These are phyloP conservation scores for Drosophila equinoxialis DNA, from an alignment of 1,140 invertebrate species.

Conservation along the genomic window DNA sequence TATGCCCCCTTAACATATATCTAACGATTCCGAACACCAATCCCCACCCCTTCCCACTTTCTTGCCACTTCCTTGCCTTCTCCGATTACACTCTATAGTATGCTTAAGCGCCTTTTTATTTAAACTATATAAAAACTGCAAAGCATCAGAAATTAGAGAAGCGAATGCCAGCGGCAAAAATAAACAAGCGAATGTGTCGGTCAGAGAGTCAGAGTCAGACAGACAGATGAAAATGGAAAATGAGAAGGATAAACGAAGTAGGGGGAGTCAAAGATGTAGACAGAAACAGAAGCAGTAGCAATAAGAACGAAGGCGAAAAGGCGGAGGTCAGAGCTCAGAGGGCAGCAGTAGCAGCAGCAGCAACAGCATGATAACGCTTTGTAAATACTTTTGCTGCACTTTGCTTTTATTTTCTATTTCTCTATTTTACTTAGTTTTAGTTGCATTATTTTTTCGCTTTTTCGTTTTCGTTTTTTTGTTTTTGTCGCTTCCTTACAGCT, in stretches of 20 bases:
- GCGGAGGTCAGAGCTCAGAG: constrained; percentile 36
- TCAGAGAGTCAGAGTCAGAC: background rate
- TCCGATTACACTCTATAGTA: constrained; percentile 63
- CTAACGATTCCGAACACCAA: too few species aligned
- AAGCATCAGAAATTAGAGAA: constrained; percentile 75
- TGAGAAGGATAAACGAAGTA: background rate
- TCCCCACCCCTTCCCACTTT: constrained; percentile 18
- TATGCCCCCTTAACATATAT: background rate
- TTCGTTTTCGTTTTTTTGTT: constrained; percentile 27
- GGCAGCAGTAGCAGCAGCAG: constrained; percentile 49
- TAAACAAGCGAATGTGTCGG: constrained; percentile 70
- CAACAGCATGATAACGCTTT: constrained; percentile 74
- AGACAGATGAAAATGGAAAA: background rate
- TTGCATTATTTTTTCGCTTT: constrained; percentile 20
- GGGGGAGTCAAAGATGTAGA: background rate
- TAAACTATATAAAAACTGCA: constrained; percentile 76
- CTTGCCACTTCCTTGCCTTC: constrained; percentile 53
- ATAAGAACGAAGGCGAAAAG: background rate
- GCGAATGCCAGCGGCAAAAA: constrained; percentile 71
- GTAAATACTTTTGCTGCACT: constrained; percentile 80
- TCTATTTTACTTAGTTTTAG: constrained; percentile 23
- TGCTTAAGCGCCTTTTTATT: constrained; percentile 62
- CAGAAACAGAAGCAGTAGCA: background rate
- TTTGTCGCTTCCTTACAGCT: constrained; percentile 73
- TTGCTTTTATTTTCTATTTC: constrained; percentile 58